A percentile compares a stretch with the other conserved stretches of the same genome.
Conservation (phyloP, 2,797 vertebrate species). For the Hydrolagus colliei region DNA sequence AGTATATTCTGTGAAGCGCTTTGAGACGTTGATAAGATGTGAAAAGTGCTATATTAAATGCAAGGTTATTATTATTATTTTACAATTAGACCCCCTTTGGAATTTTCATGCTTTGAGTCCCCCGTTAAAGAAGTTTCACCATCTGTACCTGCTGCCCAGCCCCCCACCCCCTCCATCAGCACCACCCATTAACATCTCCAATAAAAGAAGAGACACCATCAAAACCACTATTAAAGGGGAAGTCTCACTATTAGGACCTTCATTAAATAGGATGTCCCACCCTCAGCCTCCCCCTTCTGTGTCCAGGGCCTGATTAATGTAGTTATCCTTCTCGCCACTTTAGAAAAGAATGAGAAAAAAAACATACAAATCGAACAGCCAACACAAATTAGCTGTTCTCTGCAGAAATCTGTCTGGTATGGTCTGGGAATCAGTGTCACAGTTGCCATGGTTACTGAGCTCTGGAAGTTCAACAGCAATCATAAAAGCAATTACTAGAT, state of each 20-base stretch:
- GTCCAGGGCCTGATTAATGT: too few species aligned
- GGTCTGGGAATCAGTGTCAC: background rate
- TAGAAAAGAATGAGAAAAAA: background rate
- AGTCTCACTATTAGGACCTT: background rate
- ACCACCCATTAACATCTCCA: background rate
- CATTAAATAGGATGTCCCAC: background rate
- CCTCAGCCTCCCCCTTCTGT: background rate
- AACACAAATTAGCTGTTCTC: background rate
- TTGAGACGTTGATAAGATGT: too few species aligned
- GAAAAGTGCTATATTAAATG: background rate
- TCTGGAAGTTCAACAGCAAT: background rate
- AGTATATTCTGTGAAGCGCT: too few species aligned
- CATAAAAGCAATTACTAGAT: conserved; percentile 7
- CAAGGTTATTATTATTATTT: background rate
- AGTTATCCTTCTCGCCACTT: background rate
- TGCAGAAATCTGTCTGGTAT: background rate
- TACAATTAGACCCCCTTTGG: background rate
- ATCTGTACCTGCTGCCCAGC: background rate
- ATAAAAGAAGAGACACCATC: background rate
- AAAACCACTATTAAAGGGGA: background rate
- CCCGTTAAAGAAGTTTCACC: background rate
- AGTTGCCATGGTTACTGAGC: background rate
- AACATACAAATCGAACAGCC: too few species aligned
- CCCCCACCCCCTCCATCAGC: background rate
- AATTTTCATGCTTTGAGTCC: background rate